Evolutionary conservation across 1,140 invertebrate species (phyloP).

Genomic region (Nasonia giraulti): DNA sequence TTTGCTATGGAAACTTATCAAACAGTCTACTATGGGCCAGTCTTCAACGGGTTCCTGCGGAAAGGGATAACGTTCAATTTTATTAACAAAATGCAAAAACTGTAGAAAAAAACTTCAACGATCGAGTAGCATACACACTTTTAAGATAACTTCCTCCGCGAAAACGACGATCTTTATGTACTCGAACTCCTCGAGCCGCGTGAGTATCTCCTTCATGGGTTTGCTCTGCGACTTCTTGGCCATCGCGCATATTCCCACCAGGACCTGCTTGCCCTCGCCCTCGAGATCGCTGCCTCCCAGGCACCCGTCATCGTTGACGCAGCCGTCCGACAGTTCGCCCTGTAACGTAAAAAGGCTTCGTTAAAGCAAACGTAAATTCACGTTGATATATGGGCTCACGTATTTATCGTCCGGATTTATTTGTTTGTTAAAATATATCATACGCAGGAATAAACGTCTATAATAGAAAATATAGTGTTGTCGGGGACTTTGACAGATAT

Average conservation of each 20-base stretch:
- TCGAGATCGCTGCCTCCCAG: conserved; percentile 69
- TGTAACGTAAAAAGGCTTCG: conserved; percentile 61
- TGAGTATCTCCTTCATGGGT: conserved; percentile 98
- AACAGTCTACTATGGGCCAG: conserved; percentile 98
- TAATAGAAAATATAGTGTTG: neutral
- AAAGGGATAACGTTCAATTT: conserved; percentile 5
- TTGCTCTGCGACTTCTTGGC: conserved; percentile 98
- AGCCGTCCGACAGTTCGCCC: conserved; percentile 83
- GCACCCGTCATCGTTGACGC: conserved; percentile 76
- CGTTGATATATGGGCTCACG: too few relatives aligned
- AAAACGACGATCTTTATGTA: conserved; percentile 96
- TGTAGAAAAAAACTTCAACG: neutral
- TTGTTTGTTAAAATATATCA: neutral
- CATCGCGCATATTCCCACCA: conserved; percentile 98
- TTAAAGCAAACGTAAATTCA: neutral
- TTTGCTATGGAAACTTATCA: conserved; percentile 99
- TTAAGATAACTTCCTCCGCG: conserved; percentile 94
- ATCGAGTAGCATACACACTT: conserved; percentile 75
- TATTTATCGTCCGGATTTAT: neutral
- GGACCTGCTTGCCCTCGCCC: conserved; percentile 86
- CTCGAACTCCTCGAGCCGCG: conserved; percentile 95
- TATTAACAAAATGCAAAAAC: neutral
- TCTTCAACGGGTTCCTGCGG: conserved; percentile 92
- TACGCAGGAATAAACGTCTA: too few relatives aligned
- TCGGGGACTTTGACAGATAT: neutral